These are phyloP conservation scores for Sebastolobus alascanus DNA, from an alignment of 2,797 vertebrate species.

Conservation along the genomic window DNA sequence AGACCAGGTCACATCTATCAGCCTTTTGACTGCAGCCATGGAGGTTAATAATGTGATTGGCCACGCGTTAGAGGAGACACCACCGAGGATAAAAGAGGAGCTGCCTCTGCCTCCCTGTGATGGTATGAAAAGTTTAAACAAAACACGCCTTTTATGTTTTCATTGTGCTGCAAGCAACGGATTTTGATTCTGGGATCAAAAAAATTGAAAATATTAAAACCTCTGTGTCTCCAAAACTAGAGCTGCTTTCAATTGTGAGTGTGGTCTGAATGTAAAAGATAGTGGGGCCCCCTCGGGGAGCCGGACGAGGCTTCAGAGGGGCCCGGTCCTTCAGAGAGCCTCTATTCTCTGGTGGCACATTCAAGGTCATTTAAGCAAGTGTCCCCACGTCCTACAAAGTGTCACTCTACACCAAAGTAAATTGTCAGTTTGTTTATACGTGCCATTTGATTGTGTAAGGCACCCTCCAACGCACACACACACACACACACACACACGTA, in stretches of 20 bases:
- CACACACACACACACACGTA: slow-evolving; percentile 19
- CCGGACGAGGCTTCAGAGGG: slow-evolving; percentile 34
- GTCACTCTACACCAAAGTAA: slow-evolving; percentile 87
- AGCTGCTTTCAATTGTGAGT: not conserved
- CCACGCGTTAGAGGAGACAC: slow-evolving; percentile 80
- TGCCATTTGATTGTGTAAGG: slow-evolving; percentile 87
- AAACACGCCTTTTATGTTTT: slow-evolving; percentile 49
- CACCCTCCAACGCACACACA: slow-evolving; percentile 74
- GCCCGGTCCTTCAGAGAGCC: slow-evolving; percentile 51
- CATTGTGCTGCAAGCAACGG: slow-evolving; percentile 16
- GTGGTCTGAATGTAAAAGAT: slow-evolving; percentile 19
- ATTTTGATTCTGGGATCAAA: slow-evolving; percentile 3
- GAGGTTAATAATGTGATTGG: slow-evolving; percentile 83
- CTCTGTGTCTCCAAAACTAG: not conserved
- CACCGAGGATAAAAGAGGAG: slow-evolving; percentile 67
- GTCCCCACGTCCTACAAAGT: slow-evolving; percentile 82
- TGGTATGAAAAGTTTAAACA: slow-evolving; percentile 67
- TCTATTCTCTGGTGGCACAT: slow-evolving; percentile 80
- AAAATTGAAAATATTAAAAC: not conserved
- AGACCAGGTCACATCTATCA: slow-evolving; percentile 79
- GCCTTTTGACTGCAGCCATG: slow-evolving; percentile 76
- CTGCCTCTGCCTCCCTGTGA: slow-evolving; percentile 57
- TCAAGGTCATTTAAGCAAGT: slow-evolving; percentile 85
- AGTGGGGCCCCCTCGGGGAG: slow-evolving; percentile 22
- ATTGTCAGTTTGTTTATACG: slow-evolving; percentile 89